Percentiles rank a stretch among this genome's conserved stretches.
These are phyloP conservation scores for Nibea albiflora DNA, from an alignment of 2,113 vertebrate genomes.

Conservation along the genomic window DNA sequence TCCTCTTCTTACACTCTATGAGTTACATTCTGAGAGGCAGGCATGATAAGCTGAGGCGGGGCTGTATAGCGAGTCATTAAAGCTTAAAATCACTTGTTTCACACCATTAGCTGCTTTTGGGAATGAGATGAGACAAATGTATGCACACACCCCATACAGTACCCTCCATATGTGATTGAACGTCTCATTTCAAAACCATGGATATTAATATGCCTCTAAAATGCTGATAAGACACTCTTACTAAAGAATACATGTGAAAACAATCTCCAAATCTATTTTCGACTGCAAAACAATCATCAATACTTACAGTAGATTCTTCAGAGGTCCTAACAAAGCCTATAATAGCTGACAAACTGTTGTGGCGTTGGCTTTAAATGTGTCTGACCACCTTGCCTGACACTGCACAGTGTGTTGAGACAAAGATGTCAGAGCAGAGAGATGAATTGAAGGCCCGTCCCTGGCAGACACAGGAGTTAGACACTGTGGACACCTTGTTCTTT, in stretches of 20 bases:
- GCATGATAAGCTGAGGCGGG: background rate
- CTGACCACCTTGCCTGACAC: slow-evolving; percentile 20
- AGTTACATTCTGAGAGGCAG: background rate
- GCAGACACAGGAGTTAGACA: slow-evolving; percentile 46
- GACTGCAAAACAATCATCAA: background rate
- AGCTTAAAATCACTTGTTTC: background rate
- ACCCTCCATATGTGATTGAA: background rate
- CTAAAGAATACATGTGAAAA: background rate
- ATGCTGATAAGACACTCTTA: no score
- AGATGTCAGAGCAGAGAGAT: slow-evolving; percentile 44
- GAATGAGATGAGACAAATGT: background rate
- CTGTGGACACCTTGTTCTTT: slow-evolving; percentile 53
- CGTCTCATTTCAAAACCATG: background rate
- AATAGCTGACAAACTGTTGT: background rate
- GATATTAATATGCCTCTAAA: background rate
- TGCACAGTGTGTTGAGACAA: slow-evolving; percentile 12
- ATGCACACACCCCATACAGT: background rate
- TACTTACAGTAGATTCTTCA: background rate
- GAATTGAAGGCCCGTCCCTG: slow-evolving; percentile 10
- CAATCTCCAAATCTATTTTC: background rate
- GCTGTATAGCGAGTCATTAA: background rate
- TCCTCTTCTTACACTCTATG: background rate
- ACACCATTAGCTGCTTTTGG: background rate
- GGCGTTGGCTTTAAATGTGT: background rate
- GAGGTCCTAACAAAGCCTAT: background rate